Conservation (phyloP, 35 echinoderm and acorn worm genomes). For the Holothuria glaberrima region DNA sequence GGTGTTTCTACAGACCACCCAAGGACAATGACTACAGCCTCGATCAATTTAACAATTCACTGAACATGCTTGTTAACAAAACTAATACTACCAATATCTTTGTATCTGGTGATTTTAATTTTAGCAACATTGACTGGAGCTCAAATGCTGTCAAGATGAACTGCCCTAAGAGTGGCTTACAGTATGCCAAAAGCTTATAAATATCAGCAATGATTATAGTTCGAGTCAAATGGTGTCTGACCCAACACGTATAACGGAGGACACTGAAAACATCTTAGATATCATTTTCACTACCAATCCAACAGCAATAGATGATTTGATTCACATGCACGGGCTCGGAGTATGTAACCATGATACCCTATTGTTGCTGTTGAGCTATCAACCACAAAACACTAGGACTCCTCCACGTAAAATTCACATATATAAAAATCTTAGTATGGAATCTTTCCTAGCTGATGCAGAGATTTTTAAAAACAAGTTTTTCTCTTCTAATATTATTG, state of each 20-base stretch:
- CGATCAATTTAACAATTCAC: constrained; percentile 18
- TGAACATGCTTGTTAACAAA: neutral
- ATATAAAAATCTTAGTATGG: constrained; percentile 14
- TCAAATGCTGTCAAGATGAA: constrained; percentile 42
- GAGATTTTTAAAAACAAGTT: neutral
- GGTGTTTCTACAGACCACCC: neutral
- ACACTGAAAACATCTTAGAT: constrained; percentile 23
- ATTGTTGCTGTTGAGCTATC: constrained; percentile 28
- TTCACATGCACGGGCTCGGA: constrained; percentile 46
- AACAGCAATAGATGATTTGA: constrained; percentile 14
- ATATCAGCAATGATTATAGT: constrained; percentile 32
- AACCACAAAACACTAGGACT: neutral
- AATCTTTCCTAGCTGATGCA: neutral
- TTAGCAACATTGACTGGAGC: constrained; percentile 41
- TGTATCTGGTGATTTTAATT: constrained; percentile 50
- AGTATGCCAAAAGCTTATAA: constrained; percentile 48
- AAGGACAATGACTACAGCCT: constrained; percentile 50
- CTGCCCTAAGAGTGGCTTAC: constrained; percentile 14
- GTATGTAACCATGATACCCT: constrained; percentile 62
- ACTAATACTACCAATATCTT: constrained; percentile 42
- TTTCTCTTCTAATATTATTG: neutral
- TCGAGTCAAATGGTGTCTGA: constrained; percentile 32
- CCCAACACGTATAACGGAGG: constrained; percentile 30
- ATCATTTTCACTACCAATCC: constrained; percentile 40
- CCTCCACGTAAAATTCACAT: constrained; percentile 32